Conservation (phyloP, 2,888 invertebrate species). For the Pinctada fucata region DNA sequence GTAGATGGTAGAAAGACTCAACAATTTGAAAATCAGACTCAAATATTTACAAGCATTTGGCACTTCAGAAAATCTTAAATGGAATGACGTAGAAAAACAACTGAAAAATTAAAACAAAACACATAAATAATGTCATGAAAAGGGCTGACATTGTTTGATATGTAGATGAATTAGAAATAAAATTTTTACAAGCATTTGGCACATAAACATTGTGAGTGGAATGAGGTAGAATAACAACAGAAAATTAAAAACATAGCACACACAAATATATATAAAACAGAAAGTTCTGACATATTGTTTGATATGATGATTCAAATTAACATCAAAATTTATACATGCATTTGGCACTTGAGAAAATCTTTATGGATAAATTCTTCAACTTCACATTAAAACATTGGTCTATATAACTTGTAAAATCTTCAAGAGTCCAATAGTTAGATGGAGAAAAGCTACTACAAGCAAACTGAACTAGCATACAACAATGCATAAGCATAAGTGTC, state of each 20-base stretch:
- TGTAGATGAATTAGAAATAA: too few species aligned
- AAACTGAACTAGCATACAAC: not conserved
- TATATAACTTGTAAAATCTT: not conserved
- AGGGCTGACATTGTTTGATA: too few species aligned
- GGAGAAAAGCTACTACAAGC: not conserved
- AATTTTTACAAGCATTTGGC: too few species aligned
- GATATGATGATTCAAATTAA: not conserved
- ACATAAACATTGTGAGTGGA: too few species aligned
- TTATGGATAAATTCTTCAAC: not conserved
- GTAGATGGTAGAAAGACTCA: not conserved
- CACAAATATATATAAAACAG: not conserved
- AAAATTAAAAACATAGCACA: not conserved
- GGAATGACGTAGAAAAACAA: too few species aligned
- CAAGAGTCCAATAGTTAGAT: not conserved
- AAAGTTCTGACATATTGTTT: not conserved
- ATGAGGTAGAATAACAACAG: not conserved
- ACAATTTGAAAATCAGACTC: not conserved
- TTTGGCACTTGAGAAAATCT: not conserved
- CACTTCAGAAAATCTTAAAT: too few species aligned
- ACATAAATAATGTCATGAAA: too few species aligned
- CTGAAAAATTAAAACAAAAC: too few species aligned
- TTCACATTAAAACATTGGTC: not conserved
- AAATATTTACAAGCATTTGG: conserved; percentile 1
- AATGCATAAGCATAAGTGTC: not conserved
- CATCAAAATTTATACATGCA: not conserved